phyloP scores from a whole-genome alignment of 2,113 vertebrate species.

The Mastomys coucha region DNA sequence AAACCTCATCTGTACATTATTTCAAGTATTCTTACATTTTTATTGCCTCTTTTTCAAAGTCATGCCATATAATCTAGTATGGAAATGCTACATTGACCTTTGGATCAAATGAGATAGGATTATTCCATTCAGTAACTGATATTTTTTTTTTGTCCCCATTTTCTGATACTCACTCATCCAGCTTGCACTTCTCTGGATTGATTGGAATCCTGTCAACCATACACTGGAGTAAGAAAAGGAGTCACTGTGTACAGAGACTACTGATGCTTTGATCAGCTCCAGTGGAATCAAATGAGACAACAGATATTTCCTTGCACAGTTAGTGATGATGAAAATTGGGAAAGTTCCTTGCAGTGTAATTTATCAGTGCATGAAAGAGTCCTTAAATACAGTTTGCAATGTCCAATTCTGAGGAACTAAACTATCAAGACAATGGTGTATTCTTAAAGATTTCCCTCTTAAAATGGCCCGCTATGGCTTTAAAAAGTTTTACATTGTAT shows the following conservation, averaged over 20 bases:
- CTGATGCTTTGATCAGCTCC: constrained; percentile 18
- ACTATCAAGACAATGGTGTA: background rate
- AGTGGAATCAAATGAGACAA: constrained; percentile 23
- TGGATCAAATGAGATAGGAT: background rate
- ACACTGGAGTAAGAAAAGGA: background rate
- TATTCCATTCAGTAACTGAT: background rate
- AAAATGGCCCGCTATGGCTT: background rate
- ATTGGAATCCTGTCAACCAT: constrained; percentile 6
- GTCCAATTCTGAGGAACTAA: background rate
- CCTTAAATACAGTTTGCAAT: background rate
- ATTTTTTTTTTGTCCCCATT: background rate
- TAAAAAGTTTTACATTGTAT: background rate
- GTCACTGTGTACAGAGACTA: background rate
- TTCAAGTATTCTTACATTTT: background rate
- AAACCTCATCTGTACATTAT: background rate
- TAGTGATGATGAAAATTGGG: background rate
- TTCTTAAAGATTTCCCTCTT: background rate
- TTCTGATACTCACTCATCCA: background rate
- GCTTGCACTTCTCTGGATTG: background rate
- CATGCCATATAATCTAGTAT: background rate
- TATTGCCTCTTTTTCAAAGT: background rate
- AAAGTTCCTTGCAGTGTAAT: background rate
- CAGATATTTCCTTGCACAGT: background rate
- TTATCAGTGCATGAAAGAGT: background rate
- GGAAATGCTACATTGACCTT: background rate